Evolutionary conservation across 2,888 invertebrate genomes (phyloP).

Genomic region (Caenorhabditis angaria): DNA sequence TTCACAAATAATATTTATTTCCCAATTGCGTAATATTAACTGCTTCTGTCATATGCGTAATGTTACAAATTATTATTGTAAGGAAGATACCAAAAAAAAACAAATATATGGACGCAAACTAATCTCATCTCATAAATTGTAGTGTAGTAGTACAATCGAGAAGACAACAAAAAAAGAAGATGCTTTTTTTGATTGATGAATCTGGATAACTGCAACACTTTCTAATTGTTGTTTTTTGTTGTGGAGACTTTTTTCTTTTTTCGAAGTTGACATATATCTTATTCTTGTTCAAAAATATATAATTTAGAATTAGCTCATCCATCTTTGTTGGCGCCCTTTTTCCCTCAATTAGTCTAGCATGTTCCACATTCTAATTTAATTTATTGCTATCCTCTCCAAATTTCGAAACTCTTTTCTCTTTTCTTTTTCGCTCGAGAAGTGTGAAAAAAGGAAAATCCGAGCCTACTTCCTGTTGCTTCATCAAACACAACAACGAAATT

Average conservation of each 20-base stretch:
- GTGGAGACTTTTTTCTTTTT: background rate
- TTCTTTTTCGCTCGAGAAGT: background rate
- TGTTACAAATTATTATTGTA: background rate
- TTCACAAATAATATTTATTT: too few relatives aligned
- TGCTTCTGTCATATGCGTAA: background rate
- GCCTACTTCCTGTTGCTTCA: conserved; percentile 31
- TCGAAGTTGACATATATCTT: background rate
- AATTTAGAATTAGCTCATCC: background rate
- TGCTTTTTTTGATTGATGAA: background rate
- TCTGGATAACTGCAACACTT: background rate
- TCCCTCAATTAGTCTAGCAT: background rate
- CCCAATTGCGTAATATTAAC: too few relatives aligned
- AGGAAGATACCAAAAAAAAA: too few relatives aligned
- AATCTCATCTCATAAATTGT: conserved; percentile 3
- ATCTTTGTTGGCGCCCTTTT: background rate
- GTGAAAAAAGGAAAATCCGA: too few relatives aligned
- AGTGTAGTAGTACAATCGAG: background rate
- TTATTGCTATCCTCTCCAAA: background rate
- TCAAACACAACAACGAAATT: too few relatives aligned
- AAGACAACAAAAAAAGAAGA: background rate
- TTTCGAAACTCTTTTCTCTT: background rate
- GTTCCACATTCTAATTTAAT: conserved; percentile 6
- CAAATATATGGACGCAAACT: too few relatives aligned
- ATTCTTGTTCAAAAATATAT: too few relatives aligned
- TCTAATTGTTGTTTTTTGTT: background rate